Base-by-base conservation (phyloP, 2,797 vertebrate genomes). In the Sebastolobus altivelis region DNA sequence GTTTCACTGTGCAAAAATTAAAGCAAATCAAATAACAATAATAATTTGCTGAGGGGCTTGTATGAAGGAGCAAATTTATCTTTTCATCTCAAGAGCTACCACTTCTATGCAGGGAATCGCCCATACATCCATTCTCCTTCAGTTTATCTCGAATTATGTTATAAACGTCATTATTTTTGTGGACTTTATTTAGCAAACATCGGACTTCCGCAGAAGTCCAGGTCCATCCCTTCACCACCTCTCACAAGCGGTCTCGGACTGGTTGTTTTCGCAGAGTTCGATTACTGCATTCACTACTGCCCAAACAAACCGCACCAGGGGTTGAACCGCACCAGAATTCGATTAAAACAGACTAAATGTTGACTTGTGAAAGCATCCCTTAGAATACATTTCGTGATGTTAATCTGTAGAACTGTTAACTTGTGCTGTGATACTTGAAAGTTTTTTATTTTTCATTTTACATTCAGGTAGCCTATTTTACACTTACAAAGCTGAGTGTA, bases 141-240 rank as follows among this genome's bases (percentile, higher is more conserved):
- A 55, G n/a, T 25, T 55, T 11, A 25, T 55, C 52, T 55, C 22
- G 0, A 22, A 55, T 25, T 16, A 46, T 8, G 43, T 46, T 46
- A 18, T 49, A 2, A 49, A 49, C 18, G 0, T 49, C 18, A 49
- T 20, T 18, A 20, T 49, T 49, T 49, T 0, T 18, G 43, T 49
- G 43, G 43, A 49, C 3, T 0, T 46, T 46, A 46, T 46, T 46
- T 0, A 49, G 43, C 18, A 49, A 20, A 49, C 0, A 46, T 46
- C 16, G 16, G 43, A 46, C 43, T 46, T 46, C 43, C 18, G 43
- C 43, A 46, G 43, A 46, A 46, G 43, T 46, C 16, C 16, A 7
- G 0, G 0, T 46, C 16, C 7, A 1, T 49, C 46, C 46, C 8
- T 7, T 1, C 18, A 49, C 1, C 46, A 0, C 18, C 46, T 49